Percentiles rank a stretch among this genome's conserved stretches.
Evolutionary conservation across 2,113 vertebrate genomes (phyloP).

Genomic region (Helogale parvula): DNA sequence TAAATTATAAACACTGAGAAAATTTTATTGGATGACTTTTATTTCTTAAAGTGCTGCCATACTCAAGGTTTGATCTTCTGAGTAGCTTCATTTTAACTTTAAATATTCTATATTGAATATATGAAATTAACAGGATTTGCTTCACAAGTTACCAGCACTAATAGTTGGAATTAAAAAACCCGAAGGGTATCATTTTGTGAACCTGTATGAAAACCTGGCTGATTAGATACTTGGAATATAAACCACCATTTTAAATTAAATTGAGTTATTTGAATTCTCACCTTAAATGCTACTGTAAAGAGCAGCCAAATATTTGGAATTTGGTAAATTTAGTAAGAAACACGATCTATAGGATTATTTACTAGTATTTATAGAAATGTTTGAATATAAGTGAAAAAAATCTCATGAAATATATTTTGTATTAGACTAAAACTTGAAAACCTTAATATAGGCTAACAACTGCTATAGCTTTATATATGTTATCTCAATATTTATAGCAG

Average conservation of each 20-base stretch:
- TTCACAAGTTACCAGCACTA: not conserved
- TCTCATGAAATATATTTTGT: not conserved
- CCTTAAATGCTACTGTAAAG: not conserved
- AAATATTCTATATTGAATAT: not conserved
- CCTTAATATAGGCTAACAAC: not conserved
- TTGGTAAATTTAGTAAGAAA: not conserved
- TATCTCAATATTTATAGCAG: not conserved
- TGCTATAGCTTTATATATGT: not conserved
- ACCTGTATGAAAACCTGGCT: not conserved
- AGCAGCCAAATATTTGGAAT: not conserved
- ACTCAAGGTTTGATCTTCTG: not conserved
- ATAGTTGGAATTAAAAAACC: not conserved
- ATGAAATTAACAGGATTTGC: slow-evolving; percentile 15
- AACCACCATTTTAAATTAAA: not conserved
- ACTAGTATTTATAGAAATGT: slow-evolving; percentile 1
- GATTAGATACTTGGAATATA: not conserved
- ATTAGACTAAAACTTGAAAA: slow-evolving; percentile 11
- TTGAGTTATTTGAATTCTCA: not conserved
- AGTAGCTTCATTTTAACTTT: slow-evolving; percentile 62
- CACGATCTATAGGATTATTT: not conserved
- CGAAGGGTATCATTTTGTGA: not conserved
- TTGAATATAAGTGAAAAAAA: not conserved
- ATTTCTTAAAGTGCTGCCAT: not conserved
- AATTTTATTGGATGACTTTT: slow-evolving; percentile 54
- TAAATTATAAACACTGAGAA: slow-evolving; percentile 75